A percentile compares a stretch with the other conserved stretches of the same genome.
These are phyloP conservation scores for Drosophila incognita DNA, from an alignment of 2,888 invertebrate species.

Conservation along the genomic window DNA sequence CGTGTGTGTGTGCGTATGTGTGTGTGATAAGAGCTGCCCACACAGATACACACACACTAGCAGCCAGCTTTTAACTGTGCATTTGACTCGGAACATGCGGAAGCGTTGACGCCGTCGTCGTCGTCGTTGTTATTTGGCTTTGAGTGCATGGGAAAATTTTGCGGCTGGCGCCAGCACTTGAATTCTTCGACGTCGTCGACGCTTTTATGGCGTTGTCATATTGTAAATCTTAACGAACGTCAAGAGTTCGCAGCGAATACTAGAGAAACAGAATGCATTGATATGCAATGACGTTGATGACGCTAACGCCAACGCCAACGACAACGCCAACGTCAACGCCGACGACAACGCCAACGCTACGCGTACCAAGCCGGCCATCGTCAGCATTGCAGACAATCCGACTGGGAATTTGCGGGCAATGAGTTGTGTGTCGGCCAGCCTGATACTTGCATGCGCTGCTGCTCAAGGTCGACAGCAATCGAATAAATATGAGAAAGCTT, in stretches of 20 bases:
- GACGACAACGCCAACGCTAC: background rate
- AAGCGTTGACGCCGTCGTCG: conserved; percentile 36
- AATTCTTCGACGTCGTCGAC: conserved; percentile 27
- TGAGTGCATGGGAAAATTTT: conserved; percentile 50
- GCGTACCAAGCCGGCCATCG: conserved; percentile 6
- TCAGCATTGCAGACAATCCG: conserved; percentile 54
- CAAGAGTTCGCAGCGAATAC: conserved; percentile 4
- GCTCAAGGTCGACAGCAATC: conserved; percentile 49
- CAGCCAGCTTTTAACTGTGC: conserved; percentile 46
- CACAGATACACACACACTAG: conserved; percentile 17
- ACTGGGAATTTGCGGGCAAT: conserved; percentile 41
- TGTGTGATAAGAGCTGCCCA: conserved; percentile 38
- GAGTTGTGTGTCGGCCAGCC: conserved; percentile 36
- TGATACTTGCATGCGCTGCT: conserved; percentile 43
- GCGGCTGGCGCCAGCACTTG: conserved; percentile 52
- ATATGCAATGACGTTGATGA: conserved; percentile 35
- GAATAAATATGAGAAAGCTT: background rate
- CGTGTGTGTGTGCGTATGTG: conserved; percentile 6
- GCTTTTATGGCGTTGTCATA: conserved; percentile 25
- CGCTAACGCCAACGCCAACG: conserved; percentile 10
- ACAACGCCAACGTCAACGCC: background rate
- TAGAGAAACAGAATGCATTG: conserved; percentile 36
- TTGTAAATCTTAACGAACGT: conserved; percentile 46
- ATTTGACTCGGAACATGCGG: conserved; percentile 65
- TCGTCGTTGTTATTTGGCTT: conserved; percentile 3